Percentiles rank a stretch among this genome's conserved stretches.
phyloP scores from a whole-genome alignment of 2,113 vertebrate genomes.

The Okapia johnstoni region DNA sequence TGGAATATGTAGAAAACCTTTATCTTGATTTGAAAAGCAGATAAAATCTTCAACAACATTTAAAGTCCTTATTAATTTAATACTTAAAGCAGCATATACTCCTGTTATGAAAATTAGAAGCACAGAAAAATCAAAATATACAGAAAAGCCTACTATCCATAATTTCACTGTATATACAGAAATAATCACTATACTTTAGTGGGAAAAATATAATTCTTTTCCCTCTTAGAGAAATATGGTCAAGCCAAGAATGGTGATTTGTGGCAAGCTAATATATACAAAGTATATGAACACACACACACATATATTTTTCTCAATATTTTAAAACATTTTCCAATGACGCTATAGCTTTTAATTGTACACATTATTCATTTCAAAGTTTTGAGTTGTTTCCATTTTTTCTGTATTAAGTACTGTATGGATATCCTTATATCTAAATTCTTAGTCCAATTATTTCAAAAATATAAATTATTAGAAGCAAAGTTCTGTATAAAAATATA shows the following conservation, averaged over 20 bases:
- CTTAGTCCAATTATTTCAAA: not conserved
- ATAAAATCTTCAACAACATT: not conserved
- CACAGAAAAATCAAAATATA: not conserved
- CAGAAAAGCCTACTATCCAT: not conserved
- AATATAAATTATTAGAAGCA: not conserved
- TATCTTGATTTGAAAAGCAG: not conserved
- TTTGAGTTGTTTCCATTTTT: not conserved
- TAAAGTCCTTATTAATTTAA: not conserved
- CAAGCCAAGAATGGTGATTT: not conserved
- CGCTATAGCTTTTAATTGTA: not conserved
- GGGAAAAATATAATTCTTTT: not conserved
- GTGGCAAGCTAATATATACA: not conserved
- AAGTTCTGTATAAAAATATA: not conserved
- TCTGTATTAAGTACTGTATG: not conserved
- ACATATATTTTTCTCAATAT: not conserved
- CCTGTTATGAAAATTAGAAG: not conserved
- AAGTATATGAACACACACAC: not conserved
- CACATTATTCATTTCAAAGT: not conserved
- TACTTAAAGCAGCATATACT: not conserved
- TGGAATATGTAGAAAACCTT: not conserved
- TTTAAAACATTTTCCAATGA: not conserved
- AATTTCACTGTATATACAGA: not conserved
- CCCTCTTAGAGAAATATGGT: not conserved
- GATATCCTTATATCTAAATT: not conserved
- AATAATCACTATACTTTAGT: not conserved